Evolutionary conservation across 2,888 invertebrate species (phyloP).

Genomic region (Sisyra terminalis): DNA sequence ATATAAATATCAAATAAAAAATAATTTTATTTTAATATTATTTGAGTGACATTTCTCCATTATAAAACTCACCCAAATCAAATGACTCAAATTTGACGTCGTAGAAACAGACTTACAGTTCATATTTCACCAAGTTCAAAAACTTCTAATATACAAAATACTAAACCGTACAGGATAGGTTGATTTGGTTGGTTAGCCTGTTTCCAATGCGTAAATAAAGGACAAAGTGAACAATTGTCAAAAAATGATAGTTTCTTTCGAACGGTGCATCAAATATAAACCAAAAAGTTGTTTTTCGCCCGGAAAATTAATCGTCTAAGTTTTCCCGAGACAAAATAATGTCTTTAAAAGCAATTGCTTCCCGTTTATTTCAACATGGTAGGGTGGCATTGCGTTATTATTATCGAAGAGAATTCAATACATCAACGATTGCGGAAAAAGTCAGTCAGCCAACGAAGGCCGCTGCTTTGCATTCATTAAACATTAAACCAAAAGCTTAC

Average conservation of each 20-base stretch:
- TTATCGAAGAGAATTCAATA: constrained; percentile 33
- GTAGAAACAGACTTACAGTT: too few relatives aligned
- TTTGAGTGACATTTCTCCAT: too few relatives aligned
- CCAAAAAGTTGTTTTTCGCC: not conserved
- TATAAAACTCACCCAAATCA: too few relatives aligned
- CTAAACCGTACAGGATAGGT: too few relatives aligned
- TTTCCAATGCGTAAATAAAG: too few relatives aligned
- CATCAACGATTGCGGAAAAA: constrained; percentile 28
- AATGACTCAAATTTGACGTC: too few relatives aligned
- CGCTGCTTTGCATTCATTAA: constrained; percentile 9
- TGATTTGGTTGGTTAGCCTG: too few relatives aligned
- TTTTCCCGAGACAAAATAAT: constrained; percentile 21
- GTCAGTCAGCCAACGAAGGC: constrained; percentile 19
- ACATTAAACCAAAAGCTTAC: constrained; percentile 16
- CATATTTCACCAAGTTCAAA: too few relatives aligned
- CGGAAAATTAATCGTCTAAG: not conserved
- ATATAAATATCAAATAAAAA: too few relatives aligned
- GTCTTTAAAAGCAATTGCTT: constrained; percentile 37
- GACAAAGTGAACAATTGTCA: not conserved
- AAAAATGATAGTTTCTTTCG: not conserved
- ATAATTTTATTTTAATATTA: too few relatives aligned
- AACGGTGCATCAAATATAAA: not conserved
- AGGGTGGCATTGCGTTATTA: constrained; percentile 31
- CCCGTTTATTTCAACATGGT: constrained; percentile 42
- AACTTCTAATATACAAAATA: too few relatives aligned